phyloP scores from a whole-genome alignment of 2,888 invertebrate species.

The Noctua janthe region DNA sequence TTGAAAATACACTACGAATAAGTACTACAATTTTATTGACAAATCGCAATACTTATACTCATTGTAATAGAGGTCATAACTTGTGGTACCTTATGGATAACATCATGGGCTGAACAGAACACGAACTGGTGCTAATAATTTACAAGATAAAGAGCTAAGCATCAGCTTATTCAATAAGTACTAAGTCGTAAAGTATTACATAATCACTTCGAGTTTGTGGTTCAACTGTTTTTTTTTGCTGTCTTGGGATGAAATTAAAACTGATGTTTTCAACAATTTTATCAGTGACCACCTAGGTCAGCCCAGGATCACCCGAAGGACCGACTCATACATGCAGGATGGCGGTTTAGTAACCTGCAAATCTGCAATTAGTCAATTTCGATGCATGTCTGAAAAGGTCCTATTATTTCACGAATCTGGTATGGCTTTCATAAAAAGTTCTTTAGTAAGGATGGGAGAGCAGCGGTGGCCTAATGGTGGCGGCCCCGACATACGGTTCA shows the following conservation, averaged over 20 bases:
- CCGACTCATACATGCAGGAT: background rate
- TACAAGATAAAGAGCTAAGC: conserved; percentile 9
- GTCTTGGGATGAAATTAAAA: background rate
- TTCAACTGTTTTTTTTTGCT: background rate
- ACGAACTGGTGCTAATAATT: conserved; percentile 43
- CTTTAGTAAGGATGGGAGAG: background rate
- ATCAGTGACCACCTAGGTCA: background rate
- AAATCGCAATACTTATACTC: background rate
- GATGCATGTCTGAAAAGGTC: background rate
- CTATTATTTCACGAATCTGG: background rate
- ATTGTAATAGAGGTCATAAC: background rate
- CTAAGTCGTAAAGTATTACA: conserved; percentile 26
- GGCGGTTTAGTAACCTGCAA: background rate
- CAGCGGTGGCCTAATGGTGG: too few relatives aligned
- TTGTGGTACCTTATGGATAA: conserved; percentile 1
- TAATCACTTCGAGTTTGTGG: background rate
- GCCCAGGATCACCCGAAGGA: background rate
- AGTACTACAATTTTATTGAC: background rate
- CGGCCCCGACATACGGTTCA: too few relatives aligned
- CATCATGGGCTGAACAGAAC: conserved; percentile 46
- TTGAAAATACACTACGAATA: background rate
- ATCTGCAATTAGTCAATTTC: background rate
- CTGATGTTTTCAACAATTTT: background rate
- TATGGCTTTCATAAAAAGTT: background rate
- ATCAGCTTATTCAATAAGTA: conserved; percentile 36